phyloP scores from a whole-genome alignment of 2,113 vertebrate species.

The Drymodes brunneopygia region DNA sequence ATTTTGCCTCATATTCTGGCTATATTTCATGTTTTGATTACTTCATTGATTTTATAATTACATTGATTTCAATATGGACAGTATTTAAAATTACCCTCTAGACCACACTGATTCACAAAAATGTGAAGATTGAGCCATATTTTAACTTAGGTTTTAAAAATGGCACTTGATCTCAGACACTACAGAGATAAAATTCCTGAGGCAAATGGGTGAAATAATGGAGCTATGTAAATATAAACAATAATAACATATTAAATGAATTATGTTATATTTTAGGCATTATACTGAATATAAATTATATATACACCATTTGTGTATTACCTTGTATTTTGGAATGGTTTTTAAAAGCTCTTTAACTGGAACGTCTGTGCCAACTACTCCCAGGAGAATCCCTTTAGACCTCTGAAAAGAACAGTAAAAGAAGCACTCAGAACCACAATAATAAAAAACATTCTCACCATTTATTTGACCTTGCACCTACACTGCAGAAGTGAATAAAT shows the following conservation, averaged over 20 bases:
- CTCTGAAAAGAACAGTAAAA: conserved; percentile 75
- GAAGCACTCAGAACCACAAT: background rate
- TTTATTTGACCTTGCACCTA: background rate
- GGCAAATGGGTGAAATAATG: background rate
- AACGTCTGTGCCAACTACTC: conserved; percentile 96
- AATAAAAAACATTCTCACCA: background rate
- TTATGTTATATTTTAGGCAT: background rate
- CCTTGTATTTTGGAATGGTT: conserved; percentile 98
- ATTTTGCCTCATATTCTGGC: background rate
- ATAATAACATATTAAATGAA: background rate
- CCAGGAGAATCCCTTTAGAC: conserved; percentile 92
- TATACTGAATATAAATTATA: background rate
- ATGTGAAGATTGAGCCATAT: background rate
- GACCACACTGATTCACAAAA: background rate
- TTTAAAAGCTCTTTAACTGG: conserved; percentile 96
- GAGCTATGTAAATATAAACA: background rate
- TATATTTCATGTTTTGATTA: background rate
- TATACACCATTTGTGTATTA: conserved; percentile 51
- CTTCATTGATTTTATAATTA: background rate
- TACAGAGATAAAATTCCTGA: background rate
- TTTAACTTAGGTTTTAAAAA: background rate
- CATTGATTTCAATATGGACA: background rate
- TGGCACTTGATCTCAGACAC: background rate
- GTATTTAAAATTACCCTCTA: background rate
- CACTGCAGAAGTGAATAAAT: background rate